Percentiles rank a stretch among this genome's conserved stretches.
Conservation (phyloP, 2,113 vertebrate genomes). For the Aldabrachelys gigantea region DNA sequence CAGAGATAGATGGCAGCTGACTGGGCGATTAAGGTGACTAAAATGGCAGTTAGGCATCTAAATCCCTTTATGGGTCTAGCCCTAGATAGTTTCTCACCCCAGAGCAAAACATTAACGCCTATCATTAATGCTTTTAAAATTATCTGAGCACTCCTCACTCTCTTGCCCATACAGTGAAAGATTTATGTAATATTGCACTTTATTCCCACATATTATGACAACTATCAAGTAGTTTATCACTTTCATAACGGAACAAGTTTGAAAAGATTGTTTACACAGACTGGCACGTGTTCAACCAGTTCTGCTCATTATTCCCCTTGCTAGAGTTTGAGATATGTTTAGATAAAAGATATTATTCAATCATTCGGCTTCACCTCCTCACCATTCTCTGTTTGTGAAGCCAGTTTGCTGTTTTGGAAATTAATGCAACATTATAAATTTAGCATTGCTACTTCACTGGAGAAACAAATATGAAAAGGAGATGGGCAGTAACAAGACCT, state of each 20-base stretch:
- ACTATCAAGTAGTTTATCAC: slow-evolving; percentile 25
- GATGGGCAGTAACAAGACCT: not conserved
- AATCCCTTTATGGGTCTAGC: accelerated
- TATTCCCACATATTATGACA: not conserved
- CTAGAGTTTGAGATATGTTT: not conserved
- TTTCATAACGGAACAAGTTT: not conserved
- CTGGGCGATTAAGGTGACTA: not conserved
- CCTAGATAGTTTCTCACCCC: not conserved
- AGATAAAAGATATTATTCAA: not conserved
- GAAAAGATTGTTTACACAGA: not conserved
- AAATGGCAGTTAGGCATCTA: accelerated
- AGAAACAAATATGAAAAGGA: not conserved
- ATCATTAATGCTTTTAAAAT: not conserved
- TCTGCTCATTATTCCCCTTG: not conserved
- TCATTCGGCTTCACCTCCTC: not conserved
- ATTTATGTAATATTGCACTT: not conserved
- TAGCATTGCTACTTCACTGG: not conserved
- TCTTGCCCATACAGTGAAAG: slow-evolving; percentile 19
- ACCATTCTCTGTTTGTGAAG: accelerated
- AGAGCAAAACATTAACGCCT: not conserved
- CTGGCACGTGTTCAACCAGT: not conserved
- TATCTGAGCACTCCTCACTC: not conserved
- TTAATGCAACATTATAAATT: accelerated
- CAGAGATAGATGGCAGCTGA: not conserved
- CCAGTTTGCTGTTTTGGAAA: accelerated